Evolutionary conservation across 2,888 invertebrate species (phyloP).

Genomic region (Cantharis nigra): DNA sequence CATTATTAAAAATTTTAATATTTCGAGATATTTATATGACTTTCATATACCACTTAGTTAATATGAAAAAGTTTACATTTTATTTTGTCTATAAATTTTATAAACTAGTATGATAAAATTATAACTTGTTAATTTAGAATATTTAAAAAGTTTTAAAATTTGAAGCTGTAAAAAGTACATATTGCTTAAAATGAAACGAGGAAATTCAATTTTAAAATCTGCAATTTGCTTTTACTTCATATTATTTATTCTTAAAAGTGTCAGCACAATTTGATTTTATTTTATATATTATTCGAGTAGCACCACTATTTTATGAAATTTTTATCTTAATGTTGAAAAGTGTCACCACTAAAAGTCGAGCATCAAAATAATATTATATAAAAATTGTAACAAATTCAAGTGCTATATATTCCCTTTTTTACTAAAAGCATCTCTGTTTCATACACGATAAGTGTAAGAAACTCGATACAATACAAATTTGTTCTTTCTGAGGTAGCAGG

Average conservation of each 20-base stretch:
- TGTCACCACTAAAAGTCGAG: background rate
- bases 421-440: conserved; percentile 14
- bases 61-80: too few relatives aligned
- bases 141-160: background rate
- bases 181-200: background rate
- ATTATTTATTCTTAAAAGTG: background rate
- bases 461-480: conserved; percentile 17
- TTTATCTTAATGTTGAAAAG: background rate
- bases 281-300: background rate
- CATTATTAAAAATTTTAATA: background rate
- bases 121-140: background rate
- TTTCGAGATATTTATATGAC: too few relatives aligned
- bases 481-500: conserved; percentile 5
- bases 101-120: too few relatives aligned
- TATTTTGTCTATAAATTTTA: too few relatives aligned
- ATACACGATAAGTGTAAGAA: conserved; percentile 2
- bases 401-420: background rate
- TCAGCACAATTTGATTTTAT: background rate
- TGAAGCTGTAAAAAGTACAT: background rate
- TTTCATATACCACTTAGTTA: too few relatives aligned
- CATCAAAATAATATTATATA: conserved; percentile 3
- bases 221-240: background rate
- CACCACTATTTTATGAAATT: background rate
- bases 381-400: conserved; percentile 11
- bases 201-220: background rate